Base-by-base conservation (phyloP, 2,888 invertebrate species). In the Pollenia amentaria region DNA sequence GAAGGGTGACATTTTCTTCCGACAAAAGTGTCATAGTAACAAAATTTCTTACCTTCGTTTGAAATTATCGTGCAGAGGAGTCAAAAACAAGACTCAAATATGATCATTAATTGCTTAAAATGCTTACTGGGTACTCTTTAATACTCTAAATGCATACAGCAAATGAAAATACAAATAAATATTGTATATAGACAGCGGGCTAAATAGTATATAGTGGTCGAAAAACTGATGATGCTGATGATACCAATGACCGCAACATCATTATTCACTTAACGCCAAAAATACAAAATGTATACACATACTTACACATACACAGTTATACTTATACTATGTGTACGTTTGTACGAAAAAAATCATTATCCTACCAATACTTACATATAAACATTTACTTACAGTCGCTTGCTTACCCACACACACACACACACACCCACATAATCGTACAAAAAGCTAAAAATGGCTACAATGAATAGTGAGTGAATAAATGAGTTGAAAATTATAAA, bases 251-350 rank as follows among this genome's bases (percentile, higher is more conserved):
- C 87, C 87, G 82, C 87, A 87, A 87, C 87, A 87, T 87, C 84
- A 87, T 87, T 85, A 87, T 87, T 87, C 87, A 87, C 87, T 87
- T 85, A 85, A 87, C 87, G 85, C 75, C 55, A 77, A 85, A 85
- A 77, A 82, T 70, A 70, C 53, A 78, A 83, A 77, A 82, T 70
- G 53, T 65, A 44, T 9, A 38, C 11, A 65, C 40, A n/a, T 7
- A 64, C 48, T 60, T 29, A 29, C 51, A 62, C 6, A 73, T 42
- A n/a, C 11, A 46, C 21, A 1, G 10, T 40, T 21, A 51, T 12
- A 70, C 29, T 62, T 38, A 29, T 12, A 40, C 1, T 12, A 3
- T 11, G 53, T 79, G 60, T 70, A 53, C 1, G 1, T 44, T 8
- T 29, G 29, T 6, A 4, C 1, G 40, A 42, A 53, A 18, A 87